Conservation (phyloP, 23 tunicate species). For the Styela clava region DNA sequence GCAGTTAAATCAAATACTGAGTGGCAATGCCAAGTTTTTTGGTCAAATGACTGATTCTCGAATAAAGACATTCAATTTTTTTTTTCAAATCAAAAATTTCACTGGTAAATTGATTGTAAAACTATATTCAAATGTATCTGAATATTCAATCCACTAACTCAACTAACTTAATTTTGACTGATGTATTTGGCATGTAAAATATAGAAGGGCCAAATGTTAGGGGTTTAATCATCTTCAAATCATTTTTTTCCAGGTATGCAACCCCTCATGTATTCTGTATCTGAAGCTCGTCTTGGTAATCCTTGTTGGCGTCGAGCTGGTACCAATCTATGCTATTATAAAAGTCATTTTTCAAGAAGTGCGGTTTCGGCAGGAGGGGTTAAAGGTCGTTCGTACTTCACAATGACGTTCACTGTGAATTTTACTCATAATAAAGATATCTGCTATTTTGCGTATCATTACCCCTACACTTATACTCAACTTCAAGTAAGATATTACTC, state of each 20-base stretch:
- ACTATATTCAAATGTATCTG: too few relatives aligned
- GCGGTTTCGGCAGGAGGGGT: slow-evolving; percentile 54
- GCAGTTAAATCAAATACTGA: too few relatives aligned
- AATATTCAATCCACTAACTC: too few relatives aligned
- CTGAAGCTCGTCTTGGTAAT: slow-evolving; percentile 75
- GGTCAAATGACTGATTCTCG: too few relatives aligned
- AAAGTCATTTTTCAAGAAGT: slow-evolving; percentile 76
- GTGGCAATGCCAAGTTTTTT: too few relatives aligned
- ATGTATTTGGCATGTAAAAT: too few relatives aligned
- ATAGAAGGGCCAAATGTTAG: too few relatives aligned
- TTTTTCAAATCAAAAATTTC: too few relatives aligned
- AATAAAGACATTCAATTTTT: too few relatives aligned
- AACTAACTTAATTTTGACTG: too few relatives aligned
- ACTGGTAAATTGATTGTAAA: too few relatives aligned
- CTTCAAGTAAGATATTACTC: slow-evolving; percentile 52
- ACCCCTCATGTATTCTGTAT: slow-evolving; percentile 93
- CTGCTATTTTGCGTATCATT: slow-evolving; percentile 93
- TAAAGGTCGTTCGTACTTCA: slow-evolving; percentile 55
- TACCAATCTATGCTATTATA: slow-evolving; percentile 71
- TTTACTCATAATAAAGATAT: slow-evolving; percentile 65
- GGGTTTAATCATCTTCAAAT: too few relatives aligned
- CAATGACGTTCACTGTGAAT: slow-evolving; percentile 73
- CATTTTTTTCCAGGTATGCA: slow-evolving; percentile 78
- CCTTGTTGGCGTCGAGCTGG: slow-evolving; percentile 85
- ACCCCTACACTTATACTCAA: slow-evolving; percentile 96